phyloP scores from a whole-genome alignment of 2,888 invertebrate genomes.

The Phortica okadai region DNA sequence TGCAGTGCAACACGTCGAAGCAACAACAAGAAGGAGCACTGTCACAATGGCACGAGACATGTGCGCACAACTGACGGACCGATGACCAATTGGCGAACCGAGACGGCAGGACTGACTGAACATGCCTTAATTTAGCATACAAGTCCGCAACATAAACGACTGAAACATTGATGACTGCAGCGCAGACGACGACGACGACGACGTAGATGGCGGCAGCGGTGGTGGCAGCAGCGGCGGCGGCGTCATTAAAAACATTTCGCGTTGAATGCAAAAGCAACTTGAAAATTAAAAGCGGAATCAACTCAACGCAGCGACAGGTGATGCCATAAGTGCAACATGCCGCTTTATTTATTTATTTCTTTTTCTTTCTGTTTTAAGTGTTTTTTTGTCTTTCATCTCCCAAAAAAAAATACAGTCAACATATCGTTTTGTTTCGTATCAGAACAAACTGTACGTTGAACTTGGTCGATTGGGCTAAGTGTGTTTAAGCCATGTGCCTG shows the following conservation, averaged over 20 bases:
- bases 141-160: slow-evolving; percentile 7
- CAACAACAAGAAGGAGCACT: neutral
- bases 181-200: neutral
- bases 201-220: neutral
- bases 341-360: neutral
- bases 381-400: slow-evolving; percentile 8
- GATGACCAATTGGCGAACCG: slow-evolving; percentile 1
- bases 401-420: neutral
- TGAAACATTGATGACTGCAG: neutral
- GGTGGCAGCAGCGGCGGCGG: neutral
- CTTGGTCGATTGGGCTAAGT: slow-evolving; percentile 50
- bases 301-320: slow-evolving; percentile 23
- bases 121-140: slow-evolving; percentile 26
- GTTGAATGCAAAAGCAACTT: neutral
- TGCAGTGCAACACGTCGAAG: neutral
- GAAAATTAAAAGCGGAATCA: slow-evolving; percentile 12
- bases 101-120: slow-evolving; percentile 9
- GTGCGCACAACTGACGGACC: slow-evolving; percentile 14
- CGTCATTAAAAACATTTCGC: slow-evolving; percentile 31
- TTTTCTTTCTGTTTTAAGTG: neutral
- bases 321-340: slow-evolving; percentile 23
- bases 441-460: slow-evolving; percentile 53
- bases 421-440: neutral
- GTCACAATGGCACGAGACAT: slow-evolving; percentile 34
- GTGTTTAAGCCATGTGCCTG: slow-evolving; percentile 64